Conservation (phyloP, 1,140 invertebrate genomes). For the Drosophila littoralis region DNA sequence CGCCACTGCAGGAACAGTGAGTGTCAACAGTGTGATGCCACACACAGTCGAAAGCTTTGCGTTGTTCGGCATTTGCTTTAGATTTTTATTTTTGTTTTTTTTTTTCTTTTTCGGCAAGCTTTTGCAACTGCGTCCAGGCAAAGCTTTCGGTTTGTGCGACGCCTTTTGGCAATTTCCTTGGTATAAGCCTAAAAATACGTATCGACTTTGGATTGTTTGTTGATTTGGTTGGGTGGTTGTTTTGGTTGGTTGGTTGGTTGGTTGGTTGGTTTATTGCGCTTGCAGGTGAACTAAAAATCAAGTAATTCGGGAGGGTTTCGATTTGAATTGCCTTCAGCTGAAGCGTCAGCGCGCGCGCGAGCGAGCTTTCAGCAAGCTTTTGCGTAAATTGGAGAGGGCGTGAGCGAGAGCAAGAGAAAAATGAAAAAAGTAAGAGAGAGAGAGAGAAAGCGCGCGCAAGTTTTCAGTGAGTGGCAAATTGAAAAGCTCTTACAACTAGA, state of each 20-base stretch:
- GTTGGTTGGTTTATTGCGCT: conserved; percentile 49
- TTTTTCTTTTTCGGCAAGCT: neutral
- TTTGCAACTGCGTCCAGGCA: conserved; percentile 53
- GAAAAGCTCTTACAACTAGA: conserved; percentile 72
- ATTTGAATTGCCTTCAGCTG: conserved; percentile 40
- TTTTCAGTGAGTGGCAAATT: conserved; percentile 28
- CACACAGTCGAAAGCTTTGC: conserved; percentile 73
- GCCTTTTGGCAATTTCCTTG: conserved; percentile 39
- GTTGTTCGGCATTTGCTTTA: conserved; percentile 40
- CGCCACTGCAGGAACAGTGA: conserved; percentile 38
- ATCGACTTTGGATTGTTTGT: conserved; percentile 84
- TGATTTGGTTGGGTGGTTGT: conserved; percentile 50
- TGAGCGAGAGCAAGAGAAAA: conserved; percentile 25
- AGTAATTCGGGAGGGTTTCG: conserved; percentile 32
- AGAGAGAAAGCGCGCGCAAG: conserved; percentile 38
- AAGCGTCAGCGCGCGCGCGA: conserved; percentile 8
- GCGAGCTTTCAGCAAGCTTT: conserved; percentile 56
- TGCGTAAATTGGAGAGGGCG: neutral
- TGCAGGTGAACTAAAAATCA: conserved; percentile 60
- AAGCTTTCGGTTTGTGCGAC: conserved; percentile 62
- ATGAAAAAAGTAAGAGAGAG: conserved; percentile 21
- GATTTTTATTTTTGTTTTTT: neutral
- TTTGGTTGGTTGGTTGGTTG: conserved; percentile 30
- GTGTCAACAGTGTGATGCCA: conserved; percentile 34
- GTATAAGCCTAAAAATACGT: conserved; percentile 84